phyloP scores from a whole-genome alignment of 2,888 invertebrate species.

The Morpho helenor region DNA sequence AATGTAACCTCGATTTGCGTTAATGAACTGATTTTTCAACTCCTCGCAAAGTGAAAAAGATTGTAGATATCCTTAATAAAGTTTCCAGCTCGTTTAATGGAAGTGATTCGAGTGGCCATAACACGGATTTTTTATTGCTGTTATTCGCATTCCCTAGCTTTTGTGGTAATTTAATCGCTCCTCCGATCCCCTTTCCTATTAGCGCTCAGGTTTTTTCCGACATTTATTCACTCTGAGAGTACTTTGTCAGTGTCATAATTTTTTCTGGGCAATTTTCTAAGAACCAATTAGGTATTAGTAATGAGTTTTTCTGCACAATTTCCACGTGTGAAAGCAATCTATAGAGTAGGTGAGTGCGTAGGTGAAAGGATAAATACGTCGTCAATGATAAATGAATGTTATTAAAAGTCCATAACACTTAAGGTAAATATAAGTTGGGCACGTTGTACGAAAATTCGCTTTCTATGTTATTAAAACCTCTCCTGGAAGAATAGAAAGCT shows the following conservation, averaged over 20 bases:
- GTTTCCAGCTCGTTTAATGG: conserved; percentile 42
- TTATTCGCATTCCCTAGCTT: conserved; percentile 48
- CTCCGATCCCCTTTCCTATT: conserved; percentile 30
- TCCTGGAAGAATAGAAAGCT: no score
- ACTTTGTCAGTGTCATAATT: conserved; percentile 19
- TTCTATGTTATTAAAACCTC: background rate
- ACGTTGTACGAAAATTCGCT: background rate
- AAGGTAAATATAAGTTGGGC: background rate
- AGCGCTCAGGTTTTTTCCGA: conserved; percentile 16
- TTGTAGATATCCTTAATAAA: conserved; percentile 37
- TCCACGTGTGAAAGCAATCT: no score
- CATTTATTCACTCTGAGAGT: conserved; percentile 8
- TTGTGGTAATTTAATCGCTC: conserved; percentile 66
- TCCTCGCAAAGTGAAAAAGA: conserved; percentile 29
- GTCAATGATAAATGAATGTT: no score
- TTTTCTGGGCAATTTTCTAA: conserved; percentile 3
- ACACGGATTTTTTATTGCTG: conserved; percentile 49
- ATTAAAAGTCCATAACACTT: no score
- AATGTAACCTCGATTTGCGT: background rate
- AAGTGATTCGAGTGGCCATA: conserved; percentile 57
- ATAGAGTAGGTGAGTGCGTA: no score
- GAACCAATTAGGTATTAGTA: background rate
- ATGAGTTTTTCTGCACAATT: background rate
- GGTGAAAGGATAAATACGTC: no score
- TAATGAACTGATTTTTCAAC: conserved; percentile 30